Base-by-base conservation (phyloP, 2,113 vertebrate species). In the Apteryx mantelli region DNA sequence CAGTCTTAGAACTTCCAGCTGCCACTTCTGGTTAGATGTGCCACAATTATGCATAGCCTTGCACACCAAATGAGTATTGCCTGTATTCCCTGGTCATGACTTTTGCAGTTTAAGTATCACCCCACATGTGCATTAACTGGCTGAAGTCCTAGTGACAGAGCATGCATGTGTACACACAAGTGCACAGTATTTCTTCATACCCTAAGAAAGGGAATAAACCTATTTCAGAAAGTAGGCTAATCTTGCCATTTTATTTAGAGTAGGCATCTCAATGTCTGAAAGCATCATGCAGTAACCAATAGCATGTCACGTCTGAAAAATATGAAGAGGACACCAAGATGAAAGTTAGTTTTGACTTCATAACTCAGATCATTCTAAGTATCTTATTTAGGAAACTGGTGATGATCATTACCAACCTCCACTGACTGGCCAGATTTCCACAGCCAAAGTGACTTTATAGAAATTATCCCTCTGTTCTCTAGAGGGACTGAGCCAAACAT, bases 1-100 rank as follows among this genome's bases (percentile, higher is more conserved):
- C 52, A 80, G 71, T 93, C 92, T 86, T 91, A 91, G 91, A 95
- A 86, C 73, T 82, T 88, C 91, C 96, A 94, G 93, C 88, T 93
- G 91, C 92, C 78, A 56, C 55, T 87, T 93, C 16, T 91, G 88
- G 53, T 94, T 95, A 92, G 86, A 94, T 88, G 75, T 74, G 86
- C 50, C 82, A 84, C 82, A 38, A 96, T 95, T 95, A 90, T 85
- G 86, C 87, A 89, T 48, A 63, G 95, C 58, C 81, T 84, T 4
- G 38, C 3, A 50, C 63, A 91, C 86, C 63, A 85, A 95, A 96
- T 14, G 50, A 95, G 28, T 40, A n/a, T 3, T 5, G 61, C n/a
- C 89, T 81, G 53, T 50, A 85, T 68, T 46, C 42, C 66, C 73
- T 6, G 42, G 52, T 20, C 34, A 1, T n/a, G 77, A 92, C 87